Evolutionary conservation across 2,888 invertebrate species (phyloP).

Genomic region (Drosophila merina): DNA sequence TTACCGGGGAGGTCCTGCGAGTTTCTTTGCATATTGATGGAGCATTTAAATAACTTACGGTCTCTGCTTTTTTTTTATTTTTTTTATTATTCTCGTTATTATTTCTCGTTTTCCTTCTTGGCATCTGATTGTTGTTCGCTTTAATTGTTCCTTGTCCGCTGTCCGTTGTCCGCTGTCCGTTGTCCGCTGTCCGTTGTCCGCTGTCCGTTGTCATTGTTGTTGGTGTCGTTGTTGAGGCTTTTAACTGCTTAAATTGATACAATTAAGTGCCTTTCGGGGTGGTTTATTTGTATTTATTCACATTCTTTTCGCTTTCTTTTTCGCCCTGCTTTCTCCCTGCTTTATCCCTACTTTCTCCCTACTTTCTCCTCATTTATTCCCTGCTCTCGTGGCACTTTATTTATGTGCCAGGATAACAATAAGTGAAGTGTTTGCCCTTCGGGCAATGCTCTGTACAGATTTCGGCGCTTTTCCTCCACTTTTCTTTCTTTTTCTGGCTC

Average conservation of each 20-base stretch:
- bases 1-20: neutral
- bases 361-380: constrained; percentile 9
- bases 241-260: constrained; percentile 71
- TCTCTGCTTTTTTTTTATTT: constrained; percentile 6
- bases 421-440: constrained; percentile 58
- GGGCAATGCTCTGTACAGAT: constrained; percentile 35
- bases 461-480: constrained; percentile 12
- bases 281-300: constrained; percentile 60
- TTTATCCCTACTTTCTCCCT: constrained; percentile 1
- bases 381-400: constrained; percentile 38
- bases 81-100: neutral
- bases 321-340: neutral
- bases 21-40: constrained; percentile 23
- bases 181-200: neutral
- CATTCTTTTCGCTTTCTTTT: constrained; percentile 6
- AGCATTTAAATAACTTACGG: constrained; percentile 23
- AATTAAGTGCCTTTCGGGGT: constrained; percentile 72
- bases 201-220: neutral
- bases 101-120: constrained; percentile 3
- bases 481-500: constrained; percentile 5
- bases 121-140: constrained; percentile 15
- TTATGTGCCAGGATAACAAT: constrained; percentile 59
- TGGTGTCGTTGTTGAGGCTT: constrained; percentile 33
- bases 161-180: neutral
- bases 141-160: constrained; percentile 13